Conservation (phyloP, 2,888 invertebrate species). For the Calliopum simillimum region DNA sequence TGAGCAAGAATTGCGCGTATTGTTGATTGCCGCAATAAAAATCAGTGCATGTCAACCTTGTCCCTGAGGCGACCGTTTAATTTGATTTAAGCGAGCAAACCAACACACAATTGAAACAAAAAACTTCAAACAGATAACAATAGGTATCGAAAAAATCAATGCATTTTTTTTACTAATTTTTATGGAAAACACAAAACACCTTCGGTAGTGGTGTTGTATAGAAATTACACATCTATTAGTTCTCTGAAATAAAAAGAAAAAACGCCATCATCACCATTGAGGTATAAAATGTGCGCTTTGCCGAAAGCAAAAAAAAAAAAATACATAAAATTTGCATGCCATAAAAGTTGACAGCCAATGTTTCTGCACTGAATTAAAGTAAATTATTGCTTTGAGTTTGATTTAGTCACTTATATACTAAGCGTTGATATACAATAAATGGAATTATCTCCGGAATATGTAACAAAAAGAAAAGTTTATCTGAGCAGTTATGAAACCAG, state of each 20-base stretch:
- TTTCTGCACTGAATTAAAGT: background rate
- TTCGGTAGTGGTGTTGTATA: background rate
- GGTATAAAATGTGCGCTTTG: background rate
- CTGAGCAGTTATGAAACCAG: too few relatives aligned
- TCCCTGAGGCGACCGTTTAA: constrained; percentile 19
- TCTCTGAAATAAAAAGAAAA: too few relatives aligned
- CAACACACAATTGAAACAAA: background rate
- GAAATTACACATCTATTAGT: background rate
- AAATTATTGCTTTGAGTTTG: background rate
- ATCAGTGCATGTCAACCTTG: constrained; percentile 22
- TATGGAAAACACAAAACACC: background rate
- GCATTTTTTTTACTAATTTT: too few relatives aligned
- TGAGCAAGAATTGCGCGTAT: too few relatives aligned
- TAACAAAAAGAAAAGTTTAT: too few relatives aligned
- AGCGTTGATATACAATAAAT: background rate
- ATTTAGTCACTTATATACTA: background rate
- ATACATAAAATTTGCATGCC: constrained; percentile 12
- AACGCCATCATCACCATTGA: too few relatives aligned
- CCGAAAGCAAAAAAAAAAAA: too few relatives aligned
- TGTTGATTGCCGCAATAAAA: background rate
- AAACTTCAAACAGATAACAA: too few relatives aligned
- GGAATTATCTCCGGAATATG: background rate
- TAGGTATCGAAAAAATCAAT: too few relatives aligned
- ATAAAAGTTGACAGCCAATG: background rate
- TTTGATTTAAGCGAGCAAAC: background rate